Base-by-base conservation (phyloP, 2,797 vertebrate species). In the Schizopygopsis pylzovi region DNA sequence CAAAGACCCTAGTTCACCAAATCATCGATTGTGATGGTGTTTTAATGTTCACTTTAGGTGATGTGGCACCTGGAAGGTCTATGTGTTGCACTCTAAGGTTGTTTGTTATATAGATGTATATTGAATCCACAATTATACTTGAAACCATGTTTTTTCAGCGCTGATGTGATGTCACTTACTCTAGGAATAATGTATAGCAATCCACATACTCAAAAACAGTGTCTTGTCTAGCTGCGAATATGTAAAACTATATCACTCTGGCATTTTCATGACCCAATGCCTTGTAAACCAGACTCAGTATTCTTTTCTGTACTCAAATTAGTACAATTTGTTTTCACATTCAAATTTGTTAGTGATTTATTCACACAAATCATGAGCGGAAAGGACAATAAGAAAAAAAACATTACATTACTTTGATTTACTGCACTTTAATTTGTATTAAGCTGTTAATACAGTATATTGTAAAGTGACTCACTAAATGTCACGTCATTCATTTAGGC, bases 331-430 rank as follows among this genome's bases (percentile, higher is more conserved):
- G 81, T 82, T 92, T 81, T 86, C 88, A 88, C 83, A 6, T 61
- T 87, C 67, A 76, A 86, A 54, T 86, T 86, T 80, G 25, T 75
- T 68, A 73, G 85, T 84, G 83, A 80, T 88, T 88, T 77, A 61
- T 81, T 90, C 79, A 89, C 16, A 85, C 90, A 88, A 71, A 85
- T 82, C 71, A 92, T 75, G 90, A 90, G 91, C 92, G 88, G 63
- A 52, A 28, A 72, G 39, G 41, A 73, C 56, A 65, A 52, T 80
- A 79, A 8, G 8, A n/a, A n/a, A n/a, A 47, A 47, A 20, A n/a
- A 45, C 39, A 20, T 76, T 75, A 76, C 45, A 76, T 75, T 75
- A 76, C 45, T 83, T 75, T 75, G 56, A 33, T 75, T 59, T 61
- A 25, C 43, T 83, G 39, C 33, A 37, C 65, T 81, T 61, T 20